Percentiles rank a stretch among this genome's conserved stretches.
phyloP scores from a whole-genome alignment of 2,113 vertebrate genomes.

The Rhinogobius similis region DNA sequence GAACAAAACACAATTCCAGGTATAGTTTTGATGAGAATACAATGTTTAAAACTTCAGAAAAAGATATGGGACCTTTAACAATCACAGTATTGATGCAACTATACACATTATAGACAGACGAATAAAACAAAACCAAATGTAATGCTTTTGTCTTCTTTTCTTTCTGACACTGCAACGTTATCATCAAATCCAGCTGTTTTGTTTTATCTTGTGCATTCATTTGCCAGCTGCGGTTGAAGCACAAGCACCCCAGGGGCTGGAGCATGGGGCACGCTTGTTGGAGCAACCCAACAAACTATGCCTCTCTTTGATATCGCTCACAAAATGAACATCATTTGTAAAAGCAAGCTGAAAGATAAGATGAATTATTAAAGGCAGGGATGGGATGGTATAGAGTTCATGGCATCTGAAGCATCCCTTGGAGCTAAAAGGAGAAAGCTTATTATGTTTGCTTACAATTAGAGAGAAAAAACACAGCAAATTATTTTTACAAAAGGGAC shows the following conservation, averaged over 20 bases:
- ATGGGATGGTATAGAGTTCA: conserved; percentile 43
- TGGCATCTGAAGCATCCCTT: conserved; percentile 32
- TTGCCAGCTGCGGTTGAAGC: conserved; percentile 11
- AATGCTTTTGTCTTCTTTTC: conserved; percentile 11
- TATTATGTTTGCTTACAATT: neutral
- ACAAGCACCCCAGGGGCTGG: conserved; percentile 69
- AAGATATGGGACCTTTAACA: neutral
- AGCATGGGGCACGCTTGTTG: conserved; percentile 37
- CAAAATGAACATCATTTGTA: conserved; percentile 73
- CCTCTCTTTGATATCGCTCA: conserved; percentile 71
- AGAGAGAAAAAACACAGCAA: neutral
- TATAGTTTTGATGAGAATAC: neutral
- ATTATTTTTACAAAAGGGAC: neutral
- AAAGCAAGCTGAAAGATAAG: conserved; percentile 70
- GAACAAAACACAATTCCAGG: no score
- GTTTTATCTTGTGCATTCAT: conserved; percentile 16
- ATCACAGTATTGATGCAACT: conserved; percentile 5
- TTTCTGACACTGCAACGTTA: conserved; percentile 22
- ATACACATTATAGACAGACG: neutral
- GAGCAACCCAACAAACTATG: conserved; percentile 37
- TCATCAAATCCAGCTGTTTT: conserved; percentile 62
- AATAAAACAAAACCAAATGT: conserved; percentile 5
- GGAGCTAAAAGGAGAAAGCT: conserved; percentile 36
- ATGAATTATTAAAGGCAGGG: conserved; percentile 74
- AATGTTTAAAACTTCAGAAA: neutral